Percentiles rank a stretch among this genome's conserved stretches.
Conservation (phyloP, 1,140 invertebrate genomes). For the Drosophila gunungcola region DNA sequence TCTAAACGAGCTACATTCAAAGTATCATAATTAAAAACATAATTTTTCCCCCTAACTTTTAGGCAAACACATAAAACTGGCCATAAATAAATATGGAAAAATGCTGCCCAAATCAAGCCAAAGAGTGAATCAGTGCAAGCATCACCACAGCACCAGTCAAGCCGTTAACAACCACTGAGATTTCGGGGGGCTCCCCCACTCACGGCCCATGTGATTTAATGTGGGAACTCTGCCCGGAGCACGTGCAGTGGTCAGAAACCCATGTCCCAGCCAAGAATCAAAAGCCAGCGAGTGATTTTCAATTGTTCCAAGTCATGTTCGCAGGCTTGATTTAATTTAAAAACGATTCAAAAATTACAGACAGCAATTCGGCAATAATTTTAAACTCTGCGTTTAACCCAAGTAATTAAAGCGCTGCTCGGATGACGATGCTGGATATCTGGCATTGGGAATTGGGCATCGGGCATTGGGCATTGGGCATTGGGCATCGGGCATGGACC, state of each 20-base stretch:
- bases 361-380: constrained; percentile 65
- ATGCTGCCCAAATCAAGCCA: constrained; percentile 15
- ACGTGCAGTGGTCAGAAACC: constrained; percentile 58
- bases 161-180: constrained; percentile 40
- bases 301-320: constrained; percentile 47
- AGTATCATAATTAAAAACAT: constrained; percentile 1
- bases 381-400: constrained; percentile 79
- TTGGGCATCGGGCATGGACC: constrained; percentile 2
- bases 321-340: constrained; percentile 78
- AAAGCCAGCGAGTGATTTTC: constrained; percentile 7
- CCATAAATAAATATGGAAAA: constrained; percentile 33
- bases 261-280: not conserved
- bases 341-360: constrained; percentile 78
- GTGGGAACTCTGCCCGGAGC: constrained; percentile 68
- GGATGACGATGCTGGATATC: constrained; percentile 47
- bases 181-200: constrained; percentile 28
- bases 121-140: constrained; percentile 38
- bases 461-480: constrained; percentile 1
- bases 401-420: constrained; percentile 73
- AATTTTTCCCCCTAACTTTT: not conserved
- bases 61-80: constrained; percentile 5
- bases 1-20: not conserved
- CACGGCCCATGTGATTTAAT: constrained; percentile 65
- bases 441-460: not conserved
- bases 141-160: constrained; percentile 18